Evolutionary conservation across 2,888 invertebrate species (phyloP).

Genomic region (Cordilura impudica): DNA sequence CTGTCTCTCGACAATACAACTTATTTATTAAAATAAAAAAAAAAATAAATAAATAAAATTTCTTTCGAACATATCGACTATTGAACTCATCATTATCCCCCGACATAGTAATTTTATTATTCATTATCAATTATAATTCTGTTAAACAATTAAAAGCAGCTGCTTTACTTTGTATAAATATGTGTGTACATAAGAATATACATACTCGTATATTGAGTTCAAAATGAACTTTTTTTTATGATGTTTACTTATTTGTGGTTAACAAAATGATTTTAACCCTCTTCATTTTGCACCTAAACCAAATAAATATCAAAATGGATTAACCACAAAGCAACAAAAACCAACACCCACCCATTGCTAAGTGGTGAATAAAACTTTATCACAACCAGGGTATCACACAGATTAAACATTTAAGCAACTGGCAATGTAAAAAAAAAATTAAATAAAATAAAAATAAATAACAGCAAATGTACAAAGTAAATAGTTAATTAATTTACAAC

Average conservation of each 20-base stretch:
- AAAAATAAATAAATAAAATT: no score
- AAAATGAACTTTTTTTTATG: slow-evolving; percentile 1
- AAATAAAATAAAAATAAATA: slow-evolving; percentile 7
- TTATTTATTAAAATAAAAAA: no score
- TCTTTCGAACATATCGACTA: no score
- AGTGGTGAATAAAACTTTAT: neutral
- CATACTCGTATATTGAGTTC: neutral
- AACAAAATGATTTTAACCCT: neutral
- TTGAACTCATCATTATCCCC: neutral
- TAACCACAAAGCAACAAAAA: neutral
- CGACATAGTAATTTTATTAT: neutral
- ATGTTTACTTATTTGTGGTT: neutral
- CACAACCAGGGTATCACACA: neutral
- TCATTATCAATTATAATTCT: slow-evolving; percentile 35
- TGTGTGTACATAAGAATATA: neutral
- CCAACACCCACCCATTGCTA: neutral
- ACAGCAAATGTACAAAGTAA: slow-evolving; percentile 52
- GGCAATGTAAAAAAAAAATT: neutral
- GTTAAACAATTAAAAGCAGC: neutral
- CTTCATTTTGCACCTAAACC: neutral
- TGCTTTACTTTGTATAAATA: slow-evolving; percentile 5
- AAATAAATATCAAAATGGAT: neutral
- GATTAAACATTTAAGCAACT: slow-evolving; percentile 21
- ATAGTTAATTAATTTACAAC: slow-evolving; percentile 55
- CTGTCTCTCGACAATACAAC: no score